Base-by-base conservation (phyloP, 2,888 invertebrate genomes). In the Neuroscelio doddi region DNA sequence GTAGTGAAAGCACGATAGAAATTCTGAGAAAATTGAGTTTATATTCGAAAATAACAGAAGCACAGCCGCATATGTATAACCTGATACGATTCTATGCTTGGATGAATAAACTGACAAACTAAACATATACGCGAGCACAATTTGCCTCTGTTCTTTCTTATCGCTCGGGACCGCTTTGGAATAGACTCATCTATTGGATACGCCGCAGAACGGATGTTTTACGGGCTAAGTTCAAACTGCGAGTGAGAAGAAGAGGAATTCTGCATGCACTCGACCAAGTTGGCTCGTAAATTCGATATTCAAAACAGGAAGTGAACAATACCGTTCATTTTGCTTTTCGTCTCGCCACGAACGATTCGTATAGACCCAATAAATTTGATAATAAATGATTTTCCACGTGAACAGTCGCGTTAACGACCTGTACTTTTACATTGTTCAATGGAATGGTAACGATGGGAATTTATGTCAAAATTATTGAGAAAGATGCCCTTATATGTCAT, bases 231-330 rank as follows among this genome's bases (percentile, higher is more conserved):
- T 75, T 75, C 41, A 69, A 64, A 70, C 72, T 70, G 61, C 36
- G 53, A 49, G 59, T 55, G 32, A 36, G 46, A 56, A 56, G 55
- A 44, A 57, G 58, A 47, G 45, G 45, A 55, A 63, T 47, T 56
- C 44, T 41, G 61, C 46, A 55, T 56, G 67, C 69, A 57, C 61
- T 63, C 63, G 53, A 52, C 51, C 70, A 79, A 78, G 73, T 79
- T 79, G 14, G 67, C 76, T 76, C 80, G 72, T 80, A 80, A 80
- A 80, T 79, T 73, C 74, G 75, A 80, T 79, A 79, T 80, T 80
- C 80, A 79, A 78, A 80, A 80, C 80, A 79, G 76, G 72, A 74
- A 73, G 69, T 14, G 38, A 75, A 79, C 79, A 76, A 79, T 78
- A 68, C 75, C 65, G 51, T 46, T 53, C 50, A 62, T 71, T 73